Base-by-base conservation (phyloP, 2,113 vertebrate genomes). In the Chlorodrepanis virens region DNA sequence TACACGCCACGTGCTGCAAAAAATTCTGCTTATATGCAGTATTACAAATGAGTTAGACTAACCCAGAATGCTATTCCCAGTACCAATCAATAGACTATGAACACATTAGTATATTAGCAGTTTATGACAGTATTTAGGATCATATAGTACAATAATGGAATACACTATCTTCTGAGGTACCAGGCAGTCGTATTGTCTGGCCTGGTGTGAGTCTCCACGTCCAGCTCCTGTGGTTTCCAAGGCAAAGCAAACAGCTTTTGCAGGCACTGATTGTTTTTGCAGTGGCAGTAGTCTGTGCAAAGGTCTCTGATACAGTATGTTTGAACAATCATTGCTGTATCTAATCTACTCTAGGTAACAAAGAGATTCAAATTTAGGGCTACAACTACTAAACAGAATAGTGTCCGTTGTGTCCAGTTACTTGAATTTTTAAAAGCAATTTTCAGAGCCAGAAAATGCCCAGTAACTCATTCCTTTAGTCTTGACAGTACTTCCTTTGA, bases 31-130 rank as follows among this genome's bases (percentile, higher is more conserved):
- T 89, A 71, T 92, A 87, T 87, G 92, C 83, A 92, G 61, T 79
- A 74, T 91, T 93, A 94, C 83, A 87, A 72, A 93, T 65, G 81
- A 95, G 93, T 70, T 40, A 69, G 74, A 40, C 91, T 91, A 92
- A 87, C 89, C 83, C 93, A 89, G 94, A 87, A 91, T 39, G 59
- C 70, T 69, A 89, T 82, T 96, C 74, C 83, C 77, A 74, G 72
- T 87, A 69, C 50, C 91, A 96, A 94, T 95, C 95, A 96, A 96
- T 94, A 97, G 81, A 63, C 91, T 93, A 64, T 93, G 92, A 96
- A 92, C 94, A 93, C 94, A 94, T 95, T 94, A 96, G 91, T 95
- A 47, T 94, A 96, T 96, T 95, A 96, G 89, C 93, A 97, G 91
- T 95, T 97, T 96, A 96, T 93, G 89, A 85, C 83, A 89, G 89